Evolutionary conservation across 2,797 vertebrate species (phyloP), one percentile per base, ranked within the genome.

Genomic region (Anguilla anguilla): DNA sequence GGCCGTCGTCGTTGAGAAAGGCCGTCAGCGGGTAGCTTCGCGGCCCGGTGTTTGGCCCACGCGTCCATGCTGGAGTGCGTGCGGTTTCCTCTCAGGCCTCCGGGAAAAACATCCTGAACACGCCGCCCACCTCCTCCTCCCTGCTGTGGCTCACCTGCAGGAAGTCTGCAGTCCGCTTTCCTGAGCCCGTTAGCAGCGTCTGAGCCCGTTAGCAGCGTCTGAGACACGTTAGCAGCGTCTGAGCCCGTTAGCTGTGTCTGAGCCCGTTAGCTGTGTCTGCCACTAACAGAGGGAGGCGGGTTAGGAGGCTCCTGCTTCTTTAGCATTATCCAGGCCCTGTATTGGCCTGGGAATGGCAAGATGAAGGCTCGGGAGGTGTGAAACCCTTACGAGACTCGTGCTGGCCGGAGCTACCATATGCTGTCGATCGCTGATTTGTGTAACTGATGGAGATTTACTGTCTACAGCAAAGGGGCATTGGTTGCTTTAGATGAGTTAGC

Each of bases 91-190:
- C 15, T 17, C 74, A 79, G 53, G 83, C 83, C 64, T 46, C 31
- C 3, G 39, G 74, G 69, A 86, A 85, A 86, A 85, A 88, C 83
- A 86, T 61, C 72, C 88, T 74, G n/a, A 77, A 79, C 53, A 46
- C 59, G 28, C 28, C 53, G 11, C 35, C 51, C 51, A 53, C 51
- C 51, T 53, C 51, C 51, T 13, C 51, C 51, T 53, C 51, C 51
- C 51, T 19, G 43, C 31, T 6, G 19, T n/a, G 31, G 4, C 15
- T 22, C 84, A 79, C 84, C 88, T 86, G 85, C 64, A 46, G 74
- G 61, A 87, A 11, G 15, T 31, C 53, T 61, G n/a, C 83, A 74
- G 86, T 88, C 85, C 25, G 79, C 88, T 88, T 84, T 84, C 64
- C 49, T 7, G 9, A 35, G 35, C 25, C 55, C 13, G 59, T 57